Conservation (phyloP, 2,797 vertebrate species). For the Lerista edwardsae region DNA sequence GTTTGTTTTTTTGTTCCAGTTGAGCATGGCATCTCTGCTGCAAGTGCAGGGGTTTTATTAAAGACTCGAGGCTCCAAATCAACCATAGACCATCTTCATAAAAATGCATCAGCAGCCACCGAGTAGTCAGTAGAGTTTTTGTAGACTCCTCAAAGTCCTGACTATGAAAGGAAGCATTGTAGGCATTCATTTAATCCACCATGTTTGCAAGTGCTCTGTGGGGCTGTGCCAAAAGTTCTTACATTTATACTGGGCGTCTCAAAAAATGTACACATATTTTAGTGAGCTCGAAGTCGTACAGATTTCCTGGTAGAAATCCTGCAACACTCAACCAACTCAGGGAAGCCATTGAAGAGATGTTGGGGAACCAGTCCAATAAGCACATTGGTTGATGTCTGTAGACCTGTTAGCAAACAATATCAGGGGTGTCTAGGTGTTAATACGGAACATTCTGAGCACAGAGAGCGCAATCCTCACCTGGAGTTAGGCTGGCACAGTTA, state of each 20-base stretch:
- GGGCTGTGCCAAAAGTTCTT: neutral
- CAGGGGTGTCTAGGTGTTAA: too few species aligned
- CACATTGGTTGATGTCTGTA: too few species aligned
- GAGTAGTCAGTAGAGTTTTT: neutral
- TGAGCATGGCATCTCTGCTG: neutral
- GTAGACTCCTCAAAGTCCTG: neutral
- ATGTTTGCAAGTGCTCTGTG: neutral
- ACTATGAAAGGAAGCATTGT: neutral
- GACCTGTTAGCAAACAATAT: too few species aligned
- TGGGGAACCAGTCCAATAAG: too few species aligned
- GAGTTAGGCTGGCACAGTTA: too few species aligned
- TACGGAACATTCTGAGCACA: too few species aligned
- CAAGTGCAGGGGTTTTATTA: neutral
- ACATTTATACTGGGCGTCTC: neutral
- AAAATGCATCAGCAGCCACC: neutral
- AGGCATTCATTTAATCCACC: neutral
- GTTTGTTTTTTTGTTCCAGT: neutral
- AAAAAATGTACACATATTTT: too few species aligned
- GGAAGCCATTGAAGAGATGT: too few species aligned
- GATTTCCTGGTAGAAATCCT: too few species aligned
- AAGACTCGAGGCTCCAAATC: conserved; percentile 9
- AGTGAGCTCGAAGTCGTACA: too few species aligned
- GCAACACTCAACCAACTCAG: too few species aligned
- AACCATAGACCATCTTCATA: neutral
- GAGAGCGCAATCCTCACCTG: too few species aligned